Conservation (phyloP, 2,888 invertebrate species). For the Lagria hirta region DNA sequence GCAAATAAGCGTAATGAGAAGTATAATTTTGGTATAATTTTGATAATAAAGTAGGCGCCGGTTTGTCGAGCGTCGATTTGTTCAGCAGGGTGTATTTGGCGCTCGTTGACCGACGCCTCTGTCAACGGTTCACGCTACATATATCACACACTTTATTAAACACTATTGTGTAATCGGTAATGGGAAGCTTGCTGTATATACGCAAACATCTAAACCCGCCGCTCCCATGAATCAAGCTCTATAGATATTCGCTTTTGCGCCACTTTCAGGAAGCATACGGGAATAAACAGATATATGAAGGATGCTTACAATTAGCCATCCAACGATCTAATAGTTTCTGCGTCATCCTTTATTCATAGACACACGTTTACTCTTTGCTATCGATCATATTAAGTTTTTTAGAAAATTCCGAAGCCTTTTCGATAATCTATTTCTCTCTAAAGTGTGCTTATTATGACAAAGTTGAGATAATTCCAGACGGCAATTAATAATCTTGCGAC, state of each 20-base stretch:
- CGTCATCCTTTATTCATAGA: too few species aligned
- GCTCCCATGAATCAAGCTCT: slow-evolving; percentile 17
- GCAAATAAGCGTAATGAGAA: slow-evolving; percentile 32
- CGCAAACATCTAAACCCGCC: slow-evolving; percentile 8
- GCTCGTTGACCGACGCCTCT: slow-evolving; percentile 27
- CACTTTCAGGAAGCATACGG: too few species aligned
- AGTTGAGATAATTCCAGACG: too few species aligned
- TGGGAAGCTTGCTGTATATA: slow-evolving; percentile 14
- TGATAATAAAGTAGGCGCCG: slow-evolving; percentile 31
- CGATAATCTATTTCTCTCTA: too few species aligned
- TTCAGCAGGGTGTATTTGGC: slow-evolving; percentile 30
- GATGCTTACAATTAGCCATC: too few species aligned
- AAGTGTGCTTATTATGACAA: too few species aligned
- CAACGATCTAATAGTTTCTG: too few species aligned
- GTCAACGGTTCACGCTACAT: slow-evolving; percentile 33
- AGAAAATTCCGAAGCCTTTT: too few species aligned
- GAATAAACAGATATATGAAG: too few species aligned
- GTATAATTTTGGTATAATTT: slow-evolving; percentile 34
- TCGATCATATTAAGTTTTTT: too few species aligned
- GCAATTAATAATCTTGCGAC: too few species aligned
- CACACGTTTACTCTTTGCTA: too few species aligned
- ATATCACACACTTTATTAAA: slow-evolving; percentile 38
- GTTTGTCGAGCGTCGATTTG: slow-evolving; percentile 29
- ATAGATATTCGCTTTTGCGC: slow-evolving; percentile 20
- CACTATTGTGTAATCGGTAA: slow-evolving; percentile 34